Conservation (phyloP, 2,797 vertebrate species). For the Falco berigora region DNA sequence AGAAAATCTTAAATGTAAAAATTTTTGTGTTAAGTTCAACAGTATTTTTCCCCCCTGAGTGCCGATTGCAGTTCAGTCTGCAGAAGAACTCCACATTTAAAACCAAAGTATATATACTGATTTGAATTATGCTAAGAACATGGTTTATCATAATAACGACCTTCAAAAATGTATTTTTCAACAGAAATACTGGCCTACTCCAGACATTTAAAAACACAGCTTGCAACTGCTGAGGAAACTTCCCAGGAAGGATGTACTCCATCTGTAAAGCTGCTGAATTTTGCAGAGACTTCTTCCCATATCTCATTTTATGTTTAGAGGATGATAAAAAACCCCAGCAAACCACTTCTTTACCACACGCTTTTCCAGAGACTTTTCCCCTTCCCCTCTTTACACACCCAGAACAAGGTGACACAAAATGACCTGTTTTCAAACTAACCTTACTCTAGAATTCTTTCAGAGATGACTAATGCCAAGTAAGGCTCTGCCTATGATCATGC, state of each 20-base stretch:
- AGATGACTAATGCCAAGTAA: neutral
- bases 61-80: neutral
- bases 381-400: neutral
- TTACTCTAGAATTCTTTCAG: neutral
- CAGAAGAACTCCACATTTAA: neutral
- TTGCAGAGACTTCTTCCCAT: neutral
- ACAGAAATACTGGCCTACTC: conserved; percentile 32
- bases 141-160: conserved; percentile 39
- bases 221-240: conserved; percentile 30
- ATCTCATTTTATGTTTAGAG: neutral
- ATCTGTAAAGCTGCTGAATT: conserved; percentile 43
- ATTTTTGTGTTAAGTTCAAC: neutral
- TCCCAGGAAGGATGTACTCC: conserved; percentile 26
- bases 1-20: neutral
- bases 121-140: conserved; percentile 35
- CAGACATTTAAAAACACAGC: conserved; percentile 24
- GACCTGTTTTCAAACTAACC: neutral
- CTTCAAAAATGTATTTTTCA: conserved; percentile 26
- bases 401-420: neutral
- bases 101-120: neutral
- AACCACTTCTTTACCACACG: neutral
- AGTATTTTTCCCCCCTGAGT: neutral
- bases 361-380: neutral
- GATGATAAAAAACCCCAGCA: neutral
- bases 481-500: fast-evolving